phyloP scores from a whole-genome alignment of 2,797 vertebrate species.

The Trematomus bernacchii region DNA sequence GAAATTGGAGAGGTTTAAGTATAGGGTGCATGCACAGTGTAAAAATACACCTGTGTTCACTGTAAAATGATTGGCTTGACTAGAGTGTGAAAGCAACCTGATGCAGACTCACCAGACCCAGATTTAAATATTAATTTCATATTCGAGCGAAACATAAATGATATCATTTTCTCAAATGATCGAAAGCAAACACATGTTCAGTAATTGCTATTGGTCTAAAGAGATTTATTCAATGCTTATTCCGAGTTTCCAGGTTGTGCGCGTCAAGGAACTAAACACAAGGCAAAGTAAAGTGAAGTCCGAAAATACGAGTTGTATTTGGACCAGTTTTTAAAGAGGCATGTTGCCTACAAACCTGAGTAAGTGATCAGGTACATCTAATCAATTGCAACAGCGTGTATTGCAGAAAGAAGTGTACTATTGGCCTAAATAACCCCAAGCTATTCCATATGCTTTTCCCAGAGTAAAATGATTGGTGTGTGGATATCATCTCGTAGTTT shows the following conservation, averaged over 20 bases:
- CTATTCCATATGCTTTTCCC: background rate
- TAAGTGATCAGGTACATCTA: background rate
- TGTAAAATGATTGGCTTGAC: background rate
- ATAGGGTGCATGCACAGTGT: background rate
- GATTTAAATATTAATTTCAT: background rate
- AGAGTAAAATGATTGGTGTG: background rate
- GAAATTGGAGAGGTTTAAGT: background rate
- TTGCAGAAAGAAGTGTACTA: background rate
- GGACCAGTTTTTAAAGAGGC: background rate
- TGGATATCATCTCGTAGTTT: background rate
- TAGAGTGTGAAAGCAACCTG: background rate
- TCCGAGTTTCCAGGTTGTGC: background rate
- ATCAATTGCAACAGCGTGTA: background rate
- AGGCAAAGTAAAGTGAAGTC: too few relatives aligned
- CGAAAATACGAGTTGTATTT: background rate
- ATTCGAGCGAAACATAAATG: background rate
- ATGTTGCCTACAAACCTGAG: background rate
- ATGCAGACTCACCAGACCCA: background rate
- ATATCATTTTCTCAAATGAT: background rate
- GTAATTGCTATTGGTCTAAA: background rate
- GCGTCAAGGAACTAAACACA: too few relatives aligned
- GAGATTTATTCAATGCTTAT: background rate
- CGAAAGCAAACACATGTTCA: background rate
- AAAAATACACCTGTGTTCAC: background rate
- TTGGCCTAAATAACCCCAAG: too few relatives aligned